A percentile compares a stretch with the other conserved stretches of the same genome.
These are phyloP conservation scores for Aricia agestis DNA, from an alignment of 1,140 invertebrate genomes.

Conservation along the genomic window DNA sequence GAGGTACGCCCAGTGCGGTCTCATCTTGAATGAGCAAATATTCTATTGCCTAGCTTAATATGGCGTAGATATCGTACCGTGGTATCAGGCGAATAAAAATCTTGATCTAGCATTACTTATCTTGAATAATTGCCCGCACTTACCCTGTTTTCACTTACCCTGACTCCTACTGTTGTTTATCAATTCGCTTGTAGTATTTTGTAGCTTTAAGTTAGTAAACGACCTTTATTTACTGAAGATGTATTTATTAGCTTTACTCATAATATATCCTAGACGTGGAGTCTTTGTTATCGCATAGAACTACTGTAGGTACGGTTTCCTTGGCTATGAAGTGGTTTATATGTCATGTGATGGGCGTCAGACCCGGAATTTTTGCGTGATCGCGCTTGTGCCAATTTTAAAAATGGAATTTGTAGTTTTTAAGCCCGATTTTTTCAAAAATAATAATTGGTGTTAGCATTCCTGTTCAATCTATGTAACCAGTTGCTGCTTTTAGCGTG, in stretches of 20 bases:
- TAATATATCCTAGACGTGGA: background rate
- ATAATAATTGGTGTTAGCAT: too few species aligned
- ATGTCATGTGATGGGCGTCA: background rate
- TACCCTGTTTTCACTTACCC: too few species aligned
- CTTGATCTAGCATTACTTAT: too few species aligned
- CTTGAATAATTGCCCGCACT: too few species aligned
- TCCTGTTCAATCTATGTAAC: background rate
- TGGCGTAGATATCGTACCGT: too few species aligned
- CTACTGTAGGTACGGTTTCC: background rate
- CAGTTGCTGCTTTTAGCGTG: background rate
- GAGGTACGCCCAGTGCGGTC: too few species aligned
- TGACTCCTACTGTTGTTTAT: background rate
- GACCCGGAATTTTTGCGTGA: background rate
- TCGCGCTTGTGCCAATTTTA: background rate
- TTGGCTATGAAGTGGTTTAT: background rate
- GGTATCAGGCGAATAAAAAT: too few species aligned
- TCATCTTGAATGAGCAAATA: too few species aligned
- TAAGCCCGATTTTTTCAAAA: too few species aligned
- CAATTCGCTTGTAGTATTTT: background rate
- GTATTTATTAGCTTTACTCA: constrained; percentile 1
- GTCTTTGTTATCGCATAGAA: background rate
- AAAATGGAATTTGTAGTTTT: background rate
- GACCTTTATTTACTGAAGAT: background rate
- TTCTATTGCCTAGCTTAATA: too few species aligned
- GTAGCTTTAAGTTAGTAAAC: background rate